Conservation (phyloP, 2,888 invertebrate genomes). For the Rotaria sp. region DNA sequence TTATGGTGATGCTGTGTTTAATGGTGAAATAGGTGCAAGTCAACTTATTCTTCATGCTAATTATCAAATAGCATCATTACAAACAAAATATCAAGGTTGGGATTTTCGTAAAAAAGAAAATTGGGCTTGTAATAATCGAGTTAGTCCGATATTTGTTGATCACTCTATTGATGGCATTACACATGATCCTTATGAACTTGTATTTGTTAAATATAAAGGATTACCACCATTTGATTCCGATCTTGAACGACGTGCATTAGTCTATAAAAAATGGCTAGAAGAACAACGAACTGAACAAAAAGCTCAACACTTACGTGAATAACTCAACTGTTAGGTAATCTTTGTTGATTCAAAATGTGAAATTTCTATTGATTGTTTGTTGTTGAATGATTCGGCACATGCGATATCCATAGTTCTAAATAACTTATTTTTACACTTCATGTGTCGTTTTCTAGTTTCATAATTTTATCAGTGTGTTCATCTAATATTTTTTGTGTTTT, state of each 20-base stretch:
- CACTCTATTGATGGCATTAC: not conserved
- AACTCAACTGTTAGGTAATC: too few species aligned
- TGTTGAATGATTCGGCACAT: too few species aligned
- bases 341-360: too few species aligned
- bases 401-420: too few species aligned
- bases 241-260: not conserved
- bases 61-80: slow-evolving; percentile 19
- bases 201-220: not conserved
- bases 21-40: not conserved
- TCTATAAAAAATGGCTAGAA: not conserved
- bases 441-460: too few species aligned
- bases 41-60: not conserved
- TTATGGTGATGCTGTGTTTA: not conserved
- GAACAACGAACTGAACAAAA: not conserved
- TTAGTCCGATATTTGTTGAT: not conserved
- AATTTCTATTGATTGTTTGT: too few species aligned
- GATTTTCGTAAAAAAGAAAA: not conserved
- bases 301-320: too few species aligned
- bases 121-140: not conserved
- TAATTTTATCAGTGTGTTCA: too few species aligned
- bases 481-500: too few species aligned
- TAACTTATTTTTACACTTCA: too few species aligned
- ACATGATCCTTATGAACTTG: not conserved
- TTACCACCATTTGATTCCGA: not conserved
- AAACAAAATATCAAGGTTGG: not conserved